phyloP scores from a whole-genome alignment of 2,888 invertebrate genomes.

The Meghimatium bilineatum region DNA sequence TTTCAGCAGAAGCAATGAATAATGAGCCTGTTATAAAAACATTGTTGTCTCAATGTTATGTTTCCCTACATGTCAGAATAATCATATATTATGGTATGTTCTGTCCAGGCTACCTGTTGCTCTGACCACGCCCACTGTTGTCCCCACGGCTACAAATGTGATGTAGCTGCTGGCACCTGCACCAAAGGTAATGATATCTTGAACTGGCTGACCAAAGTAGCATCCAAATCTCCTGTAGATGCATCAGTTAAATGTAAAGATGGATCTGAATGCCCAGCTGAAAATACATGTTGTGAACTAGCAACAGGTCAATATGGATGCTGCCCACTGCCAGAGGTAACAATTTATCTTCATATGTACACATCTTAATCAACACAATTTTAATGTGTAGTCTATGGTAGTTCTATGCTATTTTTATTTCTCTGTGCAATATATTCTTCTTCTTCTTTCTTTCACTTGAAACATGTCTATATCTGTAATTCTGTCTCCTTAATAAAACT shows the following conservation, averaged over 20 bases:
- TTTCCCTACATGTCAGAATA: too few species aligned
- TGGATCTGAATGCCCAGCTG: conserved; percentile 57
- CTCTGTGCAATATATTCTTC: too few species aligned
- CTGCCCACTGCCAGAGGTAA: conserved; percentile 37
- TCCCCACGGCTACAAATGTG: conserved; percentile 63
- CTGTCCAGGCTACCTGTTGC: conserved; percentile 70
- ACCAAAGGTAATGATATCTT: conserved; percentile 32
- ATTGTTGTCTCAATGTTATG: too few species aligned
- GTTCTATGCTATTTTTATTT: too few species aligned
- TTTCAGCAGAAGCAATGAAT: too few species aligned
- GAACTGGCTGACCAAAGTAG: conserved; percentile 33
- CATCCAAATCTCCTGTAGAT: conserved; percentile 6
- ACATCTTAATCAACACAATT: not conserved
- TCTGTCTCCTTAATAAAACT: too few species aligned
- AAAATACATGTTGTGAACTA: conserved; percentile 65
- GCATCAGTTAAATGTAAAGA: conserved; percentile 55
- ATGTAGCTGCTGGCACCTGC: conserved; percentile 59
- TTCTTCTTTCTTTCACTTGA: too few species aligned
- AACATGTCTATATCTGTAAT: too few species aligned
- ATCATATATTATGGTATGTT: too few species aligned
- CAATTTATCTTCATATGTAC: not conserved
- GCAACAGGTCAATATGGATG: conserved; percentile 54
- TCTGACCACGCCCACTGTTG: conserved; percentile 72
- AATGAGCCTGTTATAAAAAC: too few species aligned
- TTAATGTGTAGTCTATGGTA: too few species aligned